Percentiles rank a stretch among this genome's conserved stretches.
Conservation (phyloP, 2,888 invertebrate species). For the Herminia tarsipennalis region DNA sequence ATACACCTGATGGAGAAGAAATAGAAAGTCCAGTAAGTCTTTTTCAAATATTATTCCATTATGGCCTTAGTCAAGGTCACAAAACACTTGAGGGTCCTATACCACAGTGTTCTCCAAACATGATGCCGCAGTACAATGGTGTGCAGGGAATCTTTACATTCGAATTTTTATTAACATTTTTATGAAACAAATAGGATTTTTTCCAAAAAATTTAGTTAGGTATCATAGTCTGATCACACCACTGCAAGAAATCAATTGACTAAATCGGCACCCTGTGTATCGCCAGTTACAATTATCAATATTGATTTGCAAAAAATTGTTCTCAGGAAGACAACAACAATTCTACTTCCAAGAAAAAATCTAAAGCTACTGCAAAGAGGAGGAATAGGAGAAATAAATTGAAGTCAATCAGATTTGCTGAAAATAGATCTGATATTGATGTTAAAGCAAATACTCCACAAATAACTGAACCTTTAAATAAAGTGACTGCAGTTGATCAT, state of each 20-base stretch:
- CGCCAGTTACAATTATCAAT: too few relatives aligned
- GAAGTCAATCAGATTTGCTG: slow-evolving; percentile 26
- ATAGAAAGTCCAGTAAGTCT: slow-evolving; percentile 4
- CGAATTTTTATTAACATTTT: too few relatives aligned
- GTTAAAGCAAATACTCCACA: background rate
- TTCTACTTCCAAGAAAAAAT: slow-evolving; percentile 6
- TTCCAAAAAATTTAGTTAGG: too few relatives aligned
- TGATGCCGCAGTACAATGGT: too few relatives aligned
- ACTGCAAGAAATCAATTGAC: too few relatives aligned
- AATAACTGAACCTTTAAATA: slow-evolving; percentile 9
- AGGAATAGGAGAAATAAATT: slow-evolving; percentile 61
- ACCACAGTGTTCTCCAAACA: too few relatives aligned
- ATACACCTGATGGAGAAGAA: slow-evolving; percentile 10
- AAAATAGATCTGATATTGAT: slow-evolving; percentile 8
- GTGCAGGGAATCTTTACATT: background rate
- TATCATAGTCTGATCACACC: too few relatives aligned
- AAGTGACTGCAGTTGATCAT: slow-evolving; percentile 8
- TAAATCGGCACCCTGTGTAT: too few relatives aligned
- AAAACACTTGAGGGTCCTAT: too few relatives aligned
- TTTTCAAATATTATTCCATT: background rate
- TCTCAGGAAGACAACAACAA: slow-evolving; percentile 4
- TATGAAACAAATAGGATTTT: too few relatives aligned
- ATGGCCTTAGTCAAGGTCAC: too few relatives aligned
- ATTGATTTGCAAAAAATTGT: too few relatives aligned
- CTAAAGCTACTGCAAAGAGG: slow-evolving; percentile 48